Evolutionary conservation across 2,113 vertebrate genomes (phyloP), one percentile per base, ranked within the genome.

Genomic region (Dasyornis broadbenti): DNA sequence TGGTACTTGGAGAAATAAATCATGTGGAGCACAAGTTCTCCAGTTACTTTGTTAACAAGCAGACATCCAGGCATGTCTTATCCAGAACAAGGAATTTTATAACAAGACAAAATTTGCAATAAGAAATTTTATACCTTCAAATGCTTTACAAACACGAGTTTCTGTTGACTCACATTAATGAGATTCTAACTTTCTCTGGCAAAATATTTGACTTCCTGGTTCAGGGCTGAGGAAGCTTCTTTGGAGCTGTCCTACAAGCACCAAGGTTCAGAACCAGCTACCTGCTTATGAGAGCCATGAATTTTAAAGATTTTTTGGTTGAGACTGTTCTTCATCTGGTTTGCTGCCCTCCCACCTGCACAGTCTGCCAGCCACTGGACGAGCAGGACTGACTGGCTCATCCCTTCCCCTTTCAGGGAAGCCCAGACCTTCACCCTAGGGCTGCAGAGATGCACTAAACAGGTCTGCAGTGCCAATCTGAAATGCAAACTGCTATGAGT

Each of bases 301-400:
- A 77, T 86, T 85, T 73, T 54, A 86, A 86, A 81, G 56, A 26
- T 15, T 52, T 90, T 69, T 78, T 7, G 2, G 50, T 28, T 52
- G 75, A 89, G 71, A 70, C 64, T 93, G 26, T 23, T 93, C 78
- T 85, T 45, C 84, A 85, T 37, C 64, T 93, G 75, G 27, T 93
- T 90, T 79, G 39, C 59, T 63, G 7, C 44, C n/a, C 44, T 83
- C 68, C 76, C 40, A 83, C 42, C 71, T 86, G 52, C 31, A 11
- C 89, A 75, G 92, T 69, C 92, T 90, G 63, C 42, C 70, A 95
- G 86, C 72, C 92, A 68, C 94, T 73, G 82, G 88, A 78, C 40
- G 35, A 87, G 83, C 95, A 92, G 89, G 96, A 96, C 68, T 2
- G 15, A 95, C 96, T 86, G 89, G 94, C 89, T 97, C 64, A 95